Conservation (phyloP, 2,113 vertebrate genomes). For the Oreochromis aureus region DNA sequence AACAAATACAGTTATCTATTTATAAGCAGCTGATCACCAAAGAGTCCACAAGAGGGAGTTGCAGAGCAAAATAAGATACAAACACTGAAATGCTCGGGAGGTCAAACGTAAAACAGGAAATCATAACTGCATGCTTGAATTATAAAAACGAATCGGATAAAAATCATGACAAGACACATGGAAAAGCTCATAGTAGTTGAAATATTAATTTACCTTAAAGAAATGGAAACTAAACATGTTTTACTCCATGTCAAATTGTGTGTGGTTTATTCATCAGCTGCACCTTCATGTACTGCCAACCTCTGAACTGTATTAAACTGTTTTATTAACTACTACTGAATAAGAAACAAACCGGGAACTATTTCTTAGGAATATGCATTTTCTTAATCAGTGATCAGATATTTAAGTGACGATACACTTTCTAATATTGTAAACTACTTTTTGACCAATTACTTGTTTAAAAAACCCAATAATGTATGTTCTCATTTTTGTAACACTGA, state of each 20-base stretch:
- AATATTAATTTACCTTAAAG: background rate
- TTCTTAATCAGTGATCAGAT: background rate
- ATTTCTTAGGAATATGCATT: background rate
- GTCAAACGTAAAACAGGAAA: background rate
- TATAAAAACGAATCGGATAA: background rate
- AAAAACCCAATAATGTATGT: accelerated
- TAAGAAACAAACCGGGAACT: background rate
- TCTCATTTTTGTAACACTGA: background rate
- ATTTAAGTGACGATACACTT: background rate
- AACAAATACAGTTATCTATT: background rate
- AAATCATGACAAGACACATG: background rate
- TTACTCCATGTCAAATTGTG: background rate
- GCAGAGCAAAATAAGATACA: background rate
- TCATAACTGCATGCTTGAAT: background rate
- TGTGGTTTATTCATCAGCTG: background rate
- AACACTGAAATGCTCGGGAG: background rate
- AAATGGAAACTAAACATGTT: background rate
- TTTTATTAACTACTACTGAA: background rate
- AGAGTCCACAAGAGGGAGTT: background rate
- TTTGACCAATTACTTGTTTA: background rate
- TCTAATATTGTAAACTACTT: background rate
- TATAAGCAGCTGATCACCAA: background rate
- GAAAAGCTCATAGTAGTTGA: background rate
- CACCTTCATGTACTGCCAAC: background rate
- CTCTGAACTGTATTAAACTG: background rate